Conservation (phyloP, 2,888 invertebrate genomes). For the Pristionchus maxplancki region DNA sequence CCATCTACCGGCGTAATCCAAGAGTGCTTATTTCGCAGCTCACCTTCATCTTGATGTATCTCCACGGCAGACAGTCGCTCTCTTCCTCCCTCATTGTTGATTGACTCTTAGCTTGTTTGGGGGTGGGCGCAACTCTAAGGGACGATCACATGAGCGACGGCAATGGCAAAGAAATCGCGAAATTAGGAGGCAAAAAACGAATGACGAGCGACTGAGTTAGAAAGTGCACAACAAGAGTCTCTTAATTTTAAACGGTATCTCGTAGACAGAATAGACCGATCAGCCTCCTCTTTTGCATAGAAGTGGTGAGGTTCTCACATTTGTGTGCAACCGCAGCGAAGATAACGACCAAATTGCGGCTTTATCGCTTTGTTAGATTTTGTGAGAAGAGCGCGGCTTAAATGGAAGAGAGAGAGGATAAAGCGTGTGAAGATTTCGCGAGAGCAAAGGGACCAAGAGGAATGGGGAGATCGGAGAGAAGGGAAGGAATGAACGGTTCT, state of each 20-base stretch:
- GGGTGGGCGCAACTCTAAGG: neutral
- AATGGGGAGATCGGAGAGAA: conserved; percentile 21
- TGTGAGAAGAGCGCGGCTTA: neutral
- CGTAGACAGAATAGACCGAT: neutral
- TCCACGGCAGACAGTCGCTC: conserved; percentile 26
- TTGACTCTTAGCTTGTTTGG: conserved; percentile 8
- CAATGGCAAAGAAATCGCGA: conserved; percentile 1
- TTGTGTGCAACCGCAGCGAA: neutral
- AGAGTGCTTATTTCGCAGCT: neutral
- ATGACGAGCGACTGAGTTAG: neutral
- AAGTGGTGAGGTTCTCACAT: neutral
- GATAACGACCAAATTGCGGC: neutral
- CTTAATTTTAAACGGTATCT: neutral
- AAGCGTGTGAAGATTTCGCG: conserved; percentile 1
- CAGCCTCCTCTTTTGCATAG: neutral
- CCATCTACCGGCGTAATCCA: no score
- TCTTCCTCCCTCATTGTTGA: conserved; percentile 23
- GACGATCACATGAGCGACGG: neutral
- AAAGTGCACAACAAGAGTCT: neutral
- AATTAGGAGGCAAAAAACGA: neutral
- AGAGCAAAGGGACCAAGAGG: neutral
- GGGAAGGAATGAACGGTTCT: neutral
- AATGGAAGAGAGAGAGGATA: neutral
- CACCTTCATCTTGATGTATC: conserved; percentile 12
- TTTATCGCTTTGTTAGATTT: neutral